These are phyloP conservation scores for Thymelicus lineola DNA, from an alignment of 2,888 invertebrate species.

Conservation along the genomic window DNA sequence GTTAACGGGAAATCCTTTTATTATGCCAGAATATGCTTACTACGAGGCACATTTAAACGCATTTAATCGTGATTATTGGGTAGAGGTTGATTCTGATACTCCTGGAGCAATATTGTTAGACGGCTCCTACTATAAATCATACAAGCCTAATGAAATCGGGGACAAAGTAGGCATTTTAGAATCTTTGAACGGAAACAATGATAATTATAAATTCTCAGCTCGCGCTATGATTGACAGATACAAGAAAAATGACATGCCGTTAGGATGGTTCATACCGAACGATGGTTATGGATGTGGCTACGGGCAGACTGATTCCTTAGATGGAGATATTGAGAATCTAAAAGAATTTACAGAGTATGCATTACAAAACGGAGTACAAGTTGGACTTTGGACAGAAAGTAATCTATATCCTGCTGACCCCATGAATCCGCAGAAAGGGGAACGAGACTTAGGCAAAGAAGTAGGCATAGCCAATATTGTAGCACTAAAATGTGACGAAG, in stretches of 20 bases:
- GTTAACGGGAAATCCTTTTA: conserved; percentile 70
- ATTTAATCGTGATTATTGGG: conserved; percentile 80
- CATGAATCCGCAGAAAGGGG: conserved; percentile 72
- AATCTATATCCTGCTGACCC: conserved; percentile 71
- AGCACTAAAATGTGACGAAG: conserved; percentile 78
- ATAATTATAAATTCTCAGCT: conserved; percentile 79
- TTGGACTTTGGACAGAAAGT: conserved; percentile 76
- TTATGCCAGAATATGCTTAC: conserved; percentile 75
- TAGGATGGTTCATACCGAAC: conserved; percentile 79
- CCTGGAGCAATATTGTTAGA: conserved; percentile 68
- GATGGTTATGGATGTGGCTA: conserved; percentile 79
- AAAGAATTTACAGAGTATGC: conserved; percentile 68
- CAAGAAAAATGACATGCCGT: conserved; percentile 68
- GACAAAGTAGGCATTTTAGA: conserved; percentile 69
- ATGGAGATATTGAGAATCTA: conserved; percentile 73
- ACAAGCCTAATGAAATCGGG: conserved; percentile 65
- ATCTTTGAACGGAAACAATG: conserved; percentile 75
- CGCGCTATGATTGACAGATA: conserved; percentile 78
- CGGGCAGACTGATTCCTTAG: conserved; percentile 72
- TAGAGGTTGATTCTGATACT: conserved; percentile 58
- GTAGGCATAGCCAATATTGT: conserved; percentile 66
- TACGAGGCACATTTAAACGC: conserved; percentile 78
- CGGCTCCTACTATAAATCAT: conserved; percentile 71
- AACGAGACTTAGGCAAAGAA: conserved; percentile 73
- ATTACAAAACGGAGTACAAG: conserved; percentile 66